A percentile compares a stretch with the other conserved stretches of the same genome.
phyloP scores from a whole-genome alignment of 2,797 vertebrate species.

The Ceyx erithaca region DNA sequence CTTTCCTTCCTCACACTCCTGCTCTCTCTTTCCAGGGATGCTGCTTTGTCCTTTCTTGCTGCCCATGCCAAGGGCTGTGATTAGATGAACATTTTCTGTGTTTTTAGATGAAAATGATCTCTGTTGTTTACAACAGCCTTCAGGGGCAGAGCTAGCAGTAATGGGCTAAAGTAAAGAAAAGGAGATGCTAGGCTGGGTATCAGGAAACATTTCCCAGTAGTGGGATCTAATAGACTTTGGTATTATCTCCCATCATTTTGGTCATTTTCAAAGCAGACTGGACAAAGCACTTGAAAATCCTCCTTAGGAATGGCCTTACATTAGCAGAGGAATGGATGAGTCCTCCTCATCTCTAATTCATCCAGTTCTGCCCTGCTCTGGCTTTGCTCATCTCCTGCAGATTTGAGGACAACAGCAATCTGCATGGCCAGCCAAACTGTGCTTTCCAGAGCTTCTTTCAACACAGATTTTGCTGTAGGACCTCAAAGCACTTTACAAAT shows the following conservation, averaged over 20 bases:
- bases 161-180: constrained; percentile 12
- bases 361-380: background rate
- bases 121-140: constrained; percentile 3
- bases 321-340: background rate
- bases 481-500: background rate
- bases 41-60: background rate
- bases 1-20: background rate
- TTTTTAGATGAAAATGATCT: background rate
- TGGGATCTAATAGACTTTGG: background rate
- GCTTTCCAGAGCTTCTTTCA: background rate
- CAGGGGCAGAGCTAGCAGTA: background rate
- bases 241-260: constrained; percentile 8
- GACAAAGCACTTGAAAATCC: constrained; percentile 9
- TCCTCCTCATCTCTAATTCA: constrained; percentile 18
- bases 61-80: background rate
- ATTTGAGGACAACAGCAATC: background rate
- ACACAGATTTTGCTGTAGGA: background rate
- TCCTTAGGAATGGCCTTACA: background rate
- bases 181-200: background rate
- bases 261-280: background rate
- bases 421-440: background rate
- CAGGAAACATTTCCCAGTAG: constrained; percentile 8
- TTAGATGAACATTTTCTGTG: constrained; percentile 6
- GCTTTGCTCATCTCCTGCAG: background rate
- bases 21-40: background rate